Base-by-base conservation (phyloP, 2,113 vertebrate species). In the Lepisosteus oculatus region DNA sequence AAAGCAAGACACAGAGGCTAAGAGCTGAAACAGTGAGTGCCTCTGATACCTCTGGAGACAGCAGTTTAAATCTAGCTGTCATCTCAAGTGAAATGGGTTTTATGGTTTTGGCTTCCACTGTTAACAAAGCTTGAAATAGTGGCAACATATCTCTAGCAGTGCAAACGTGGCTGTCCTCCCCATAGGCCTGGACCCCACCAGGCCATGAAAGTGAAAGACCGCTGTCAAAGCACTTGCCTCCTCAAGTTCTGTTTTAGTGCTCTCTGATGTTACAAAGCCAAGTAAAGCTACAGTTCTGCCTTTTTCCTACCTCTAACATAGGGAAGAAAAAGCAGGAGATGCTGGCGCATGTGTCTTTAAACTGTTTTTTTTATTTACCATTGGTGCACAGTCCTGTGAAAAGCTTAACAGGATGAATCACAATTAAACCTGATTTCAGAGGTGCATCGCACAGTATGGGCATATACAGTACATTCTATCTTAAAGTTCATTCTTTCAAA, bases 1-100 rank as follows among this genome's bases (percentile, higher is more conserved):
- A 77, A 69, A 29, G 43, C 59, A 57, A 65, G 72, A 55, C 41
- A 54, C 72, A 11, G 4, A 29, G 56, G 65, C 66, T 70, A 45
- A 15, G 67, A 42, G 69, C 59, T 55, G 47, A 68, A 73, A 74
- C 43, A 67, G 69, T 68, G 44, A 65, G 51, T 72, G 61, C 72
- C 62, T 65, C 11, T 47, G 14, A 41, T 80, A 80, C 83, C 85
- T 83, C 81, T 74, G 70, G 74, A 78, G 84, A 79, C 78, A 69
- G 54, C 77, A 76, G 84, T 85, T 85, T 79, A 85, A 80, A 89
- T 88, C 74, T 81, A 81, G 77, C 83, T 88, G 85, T 86, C 83
- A 79, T 85, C 80, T 61, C 77, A 69, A 61, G 69, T 9, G 68
- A 77, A 73, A 79, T 75, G 68, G 76, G 79, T 86, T 88, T 86